Base-by-base conservation (phyloP, 1,140 invertebrate genomes). In the Eulimnadia texana region DNA sequence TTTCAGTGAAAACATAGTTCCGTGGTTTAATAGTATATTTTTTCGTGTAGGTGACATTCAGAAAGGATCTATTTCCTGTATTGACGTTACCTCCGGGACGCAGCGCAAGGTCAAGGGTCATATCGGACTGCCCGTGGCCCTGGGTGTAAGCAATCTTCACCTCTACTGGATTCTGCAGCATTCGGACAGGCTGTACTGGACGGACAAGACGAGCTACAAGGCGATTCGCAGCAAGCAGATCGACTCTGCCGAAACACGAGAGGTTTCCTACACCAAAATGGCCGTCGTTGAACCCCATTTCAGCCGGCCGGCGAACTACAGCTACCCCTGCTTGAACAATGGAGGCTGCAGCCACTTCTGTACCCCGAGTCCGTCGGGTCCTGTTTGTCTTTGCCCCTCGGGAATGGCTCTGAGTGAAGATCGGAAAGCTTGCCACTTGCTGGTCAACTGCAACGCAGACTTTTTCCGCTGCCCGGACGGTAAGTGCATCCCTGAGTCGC, bases 401-500 rank as follows among this genome's bases (percentile, higher is more conserved):
- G 55, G 28, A 16, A 57, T 29, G 13, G 19, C n/a, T 19, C 33
- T 57, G 27, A 19, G 1, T 23, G 27, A 57, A 33, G 55, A 57
- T 20, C 9, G 33, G 2, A 27, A 57, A 3, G 16, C 29, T n/a
- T 57, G 55, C 16, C 27, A 16, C 19, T 1, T 16, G 11, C 10
- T 20, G 20, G 25, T 29, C 27, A 22, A 33, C 16, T 16, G 27
- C 22, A 33, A 33, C 13, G 25, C 27, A 1, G 22, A 33, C 22
- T 57, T 20, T 20, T 57, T 57, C 22, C 27, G 19, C 27, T 57
- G 55, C 10, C 24, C 22, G 22, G 9, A 16, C 6, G 27, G 13
- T 10, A 42, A 42, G 16, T 57, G 55, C 33, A 57, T 57, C 29
- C 55, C 55, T 11, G 25, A 27, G 27, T 29, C 27, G 28, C 76